A percentile compares a stretch with the other conserved stretches of the same genome.
These are phyloP conservation scores for Pelodiscus sinensis DNA, from an alignment of 2,113 vertebrate species.

Conservation along the genomic window DNA sequence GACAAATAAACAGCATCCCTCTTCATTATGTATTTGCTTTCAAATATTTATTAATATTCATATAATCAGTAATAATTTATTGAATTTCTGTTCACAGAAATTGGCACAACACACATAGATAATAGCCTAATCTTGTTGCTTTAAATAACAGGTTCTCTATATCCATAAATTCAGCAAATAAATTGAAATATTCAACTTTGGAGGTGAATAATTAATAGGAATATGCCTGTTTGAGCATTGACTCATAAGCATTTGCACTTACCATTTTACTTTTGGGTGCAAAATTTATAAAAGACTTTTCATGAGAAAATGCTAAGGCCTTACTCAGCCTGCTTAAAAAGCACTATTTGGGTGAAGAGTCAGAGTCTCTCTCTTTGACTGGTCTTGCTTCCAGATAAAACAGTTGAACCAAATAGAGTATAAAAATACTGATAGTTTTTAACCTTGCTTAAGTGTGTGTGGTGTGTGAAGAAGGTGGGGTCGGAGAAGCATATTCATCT, in stretches of 20 bases:
- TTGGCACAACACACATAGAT: constrained; percentile 56
- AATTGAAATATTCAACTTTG: constrained; percentile 66
- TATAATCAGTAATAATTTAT: constrained; percentile 72
- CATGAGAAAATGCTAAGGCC: constrained; percentile 59
- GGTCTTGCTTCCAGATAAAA: constrained; percentile 65
- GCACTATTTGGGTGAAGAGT: constrained; percentile 53
- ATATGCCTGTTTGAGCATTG: constrained; percentile 40
- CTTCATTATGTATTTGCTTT: constrained; percentile 73
- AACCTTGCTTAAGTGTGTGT: constrained; percentile 14
- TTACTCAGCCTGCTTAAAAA: constrained; percentile 42
- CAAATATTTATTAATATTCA: constrained; percentile 74
- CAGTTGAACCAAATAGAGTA: constrained; percentile 58
- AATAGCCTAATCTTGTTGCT: constrained; percentile 38
- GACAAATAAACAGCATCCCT: constrained; percentile 73
- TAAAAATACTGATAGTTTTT: constrained; percentile 61
- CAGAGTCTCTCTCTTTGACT: constrained; percentile 56
- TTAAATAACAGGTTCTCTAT: constrained; percentile 63
- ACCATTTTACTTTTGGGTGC: constrained; percentile 46
- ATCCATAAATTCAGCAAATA: constrained; percentile 67
- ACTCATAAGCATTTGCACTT: background rate
- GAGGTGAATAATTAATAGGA: constrained; percentile 58
- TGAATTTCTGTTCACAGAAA: constrained; percentile 61
- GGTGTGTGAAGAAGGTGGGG: constrained; percentile 14
- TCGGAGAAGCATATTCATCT: constrained; percentile 4
- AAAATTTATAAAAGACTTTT: constrained; percentile 73